Evolutionary conservation across 2,888 invertebrate species (phyloP), one percentile per base, ranked within the genome.

Genomic region (Boloria euphrosyne): DNA sequence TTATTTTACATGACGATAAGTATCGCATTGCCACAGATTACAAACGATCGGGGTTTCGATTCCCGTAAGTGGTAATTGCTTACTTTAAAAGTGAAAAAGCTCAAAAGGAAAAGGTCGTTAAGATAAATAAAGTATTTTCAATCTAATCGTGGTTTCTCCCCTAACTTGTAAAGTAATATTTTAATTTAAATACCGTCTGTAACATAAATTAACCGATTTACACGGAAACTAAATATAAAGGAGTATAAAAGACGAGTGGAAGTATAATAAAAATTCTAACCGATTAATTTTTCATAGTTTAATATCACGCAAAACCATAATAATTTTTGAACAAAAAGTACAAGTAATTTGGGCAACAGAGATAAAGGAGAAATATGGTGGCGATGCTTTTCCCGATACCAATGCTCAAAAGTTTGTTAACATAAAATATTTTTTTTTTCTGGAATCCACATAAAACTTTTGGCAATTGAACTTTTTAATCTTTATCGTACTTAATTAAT

Each of bases 251-350:
- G 18, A 51, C 17, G 50, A 38, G 27, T 46, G 51, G 18, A 63
- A 51, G 2, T 51, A 52, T 58, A 51, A 51, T 47, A 43, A 63
- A 63, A 63, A 50, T 62, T 18, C 17, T 62, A 7, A 38, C 10
- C 52, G 52, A 62, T 66, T 57, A 59, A 55, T 62, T 62, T 68
- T 66, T 65, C 68, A 69, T 69, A 63, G 66, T 66, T 57, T 49
- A 65, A 58, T 61, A 55, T 62, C 67, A 70, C 67, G 62, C 62
- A 58, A 70, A 62, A 67, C 46, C 18, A 62, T 62, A 62, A 62
- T 70, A 65, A 67, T 65, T 67, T 67, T 55, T 13, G 22, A 70
- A 65, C 58, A 65, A 59, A 58, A 59, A 18, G 44, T 46, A 60
- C 47, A 60, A 62, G 62, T 67, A 67, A 67, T 67, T 70, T 65